Conservation (phyloP, 2,113 vertebrate genomes). For the Ptyas mucosa region DNA sequence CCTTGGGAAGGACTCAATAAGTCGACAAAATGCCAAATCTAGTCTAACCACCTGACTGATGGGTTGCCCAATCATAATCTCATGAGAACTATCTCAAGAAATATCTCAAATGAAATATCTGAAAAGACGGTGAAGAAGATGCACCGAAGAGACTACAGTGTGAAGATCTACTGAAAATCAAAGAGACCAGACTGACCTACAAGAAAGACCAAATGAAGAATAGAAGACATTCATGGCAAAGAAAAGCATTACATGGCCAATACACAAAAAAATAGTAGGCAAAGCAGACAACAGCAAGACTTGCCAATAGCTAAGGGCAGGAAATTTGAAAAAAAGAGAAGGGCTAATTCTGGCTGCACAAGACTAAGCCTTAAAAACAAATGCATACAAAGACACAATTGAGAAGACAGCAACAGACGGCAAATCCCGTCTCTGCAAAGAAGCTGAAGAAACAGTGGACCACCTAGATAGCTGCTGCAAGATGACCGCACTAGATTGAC, state of each 20-base stretch:
- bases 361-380: not conserved
- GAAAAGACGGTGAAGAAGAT: not conserved
- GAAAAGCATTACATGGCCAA: not conserved
- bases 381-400: not conserved
- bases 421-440: not conserved
- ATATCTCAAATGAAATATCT: not conserved
- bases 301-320: not conserved
- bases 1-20: not conserved
- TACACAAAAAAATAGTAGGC: not conserved
- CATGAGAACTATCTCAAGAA: not conserved
- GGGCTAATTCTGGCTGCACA: not conserved
- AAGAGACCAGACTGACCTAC: not conserved
- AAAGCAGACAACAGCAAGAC: not conserved
- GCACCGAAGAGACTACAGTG: not conserved
- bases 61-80: not conserved
- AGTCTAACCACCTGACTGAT: not conserved
- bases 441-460: not conserved
- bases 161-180: not conserved
- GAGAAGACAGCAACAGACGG: not conserved
- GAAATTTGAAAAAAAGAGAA: not conserved
- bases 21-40: not conserved
- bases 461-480: not conserved
- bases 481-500: not conserved
- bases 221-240: not conserved
- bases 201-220: not conserved